Evolutionary conservation across 2,888 invertebrate genomes (phyloP).

Genomic region (Polietes domitor): DNA sequence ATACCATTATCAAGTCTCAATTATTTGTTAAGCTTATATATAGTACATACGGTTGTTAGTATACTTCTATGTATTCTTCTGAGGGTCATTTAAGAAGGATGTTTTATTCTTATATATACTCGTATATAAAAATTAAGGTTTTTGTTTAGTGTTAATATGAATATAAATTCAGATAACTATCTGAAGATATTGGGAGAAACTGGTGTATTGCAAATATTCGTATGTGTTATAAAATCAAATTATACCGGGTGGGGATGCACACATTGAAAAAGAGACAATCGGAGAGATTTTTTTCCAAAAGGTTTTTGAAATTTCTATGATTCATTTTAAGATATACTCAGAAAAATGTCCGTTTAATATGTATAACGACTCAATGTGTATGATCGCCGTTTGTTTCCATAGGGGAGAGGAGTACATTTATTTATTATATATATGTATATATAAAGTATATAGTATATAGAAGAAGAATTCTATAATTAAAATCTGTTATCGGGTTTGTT

Average conservation of each 20-base stretch:
- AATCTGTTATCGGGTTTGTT: constrained; percentile 27
- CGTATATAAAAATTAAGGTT: not conserved
- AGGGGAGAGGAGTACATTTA: constrained; percentile 37
- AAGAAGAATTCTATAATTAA: constrained; percentile 15
- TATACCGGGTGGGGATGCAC: not conserved
- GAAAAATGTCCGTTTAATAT: constrained; percentile 17
- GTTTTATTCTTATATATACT: not conserved
- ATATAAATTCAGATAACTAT: not conserved
- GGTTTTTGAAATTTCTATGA: not conserved
- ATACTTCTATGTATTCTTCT: not conserved
- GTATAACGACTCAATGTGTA: constrained; percentile 24
- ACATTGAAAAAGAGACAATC: constrained; percentile 22
- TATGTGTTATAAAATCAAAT: not conserved
- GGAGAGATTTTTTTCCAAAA: not conserved
- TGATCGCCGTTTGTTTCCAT: not conserved
- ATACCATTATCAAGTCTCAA: not conserved
- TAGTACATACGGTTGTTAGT: not conserved
- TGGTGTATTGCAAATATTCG: not conserved
- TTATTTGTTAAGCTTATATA: not conserved
- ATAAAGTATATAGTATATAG: constrained; percentile 12
- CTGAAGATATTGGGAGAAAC: not conserved
- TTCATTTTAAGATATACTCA: not conserved
- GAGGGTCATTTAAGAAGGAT: not conserved
- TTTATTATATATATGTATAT: constrained; percentile 26
- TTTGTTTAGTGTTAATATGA: not conserved